Evolutionary conservation across 2,797 vertebrate genomes (phyloP).

Genomic region (Lepilemur septentrionalis): DNA sequence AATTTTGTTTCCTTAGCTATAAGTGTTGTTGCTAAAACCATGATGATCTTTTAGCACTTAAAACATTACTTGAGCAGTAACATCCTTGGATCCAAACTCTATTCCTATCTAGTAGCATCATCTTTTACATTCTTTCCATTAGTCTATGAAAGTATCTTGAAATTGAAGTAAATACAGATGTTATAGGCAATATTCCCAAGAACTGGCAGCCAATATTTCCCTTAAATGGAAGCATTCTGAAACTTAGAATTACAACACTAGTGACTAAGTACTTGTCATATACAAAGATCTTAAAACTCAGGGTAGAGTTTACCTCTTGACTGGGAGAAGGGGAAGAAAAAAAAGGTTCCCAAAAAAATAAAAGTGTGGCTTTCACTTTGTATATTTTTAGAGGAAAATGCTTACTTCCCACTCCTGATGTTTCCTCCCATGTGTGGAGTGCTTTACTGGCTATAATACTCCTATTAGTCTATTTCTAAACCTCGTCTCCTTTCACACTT

Average conservation of each 20-base stretch:
- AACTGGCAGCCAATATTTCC: neutral
- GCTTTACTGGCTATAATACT: neutral
- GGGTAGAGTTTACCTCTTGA: neutral
- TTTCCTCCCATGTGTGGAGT: neutral
- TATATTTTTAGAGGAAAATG: neutral
- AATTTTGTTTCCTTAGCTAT: constrained; percentile 53
- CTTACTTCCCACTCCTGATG: neutral
- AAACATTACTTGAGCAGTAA: neutral
- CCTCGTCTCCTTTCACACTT: neutral
- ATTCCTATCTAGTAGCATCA: constrained; percentile 12
- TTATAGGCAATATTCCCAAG: constrained; percentile 24
- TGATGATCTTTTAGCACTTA: neutral
- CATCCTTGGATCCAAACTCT: neutral
- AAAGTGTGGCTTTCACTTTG: neutral
- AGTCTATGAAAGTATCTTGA: neutral
- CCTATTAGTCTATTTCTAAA: neutral
- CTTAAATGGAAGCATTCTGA: constrained; percentile 58
- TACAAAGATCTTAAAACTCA: constrained; percentile 11
- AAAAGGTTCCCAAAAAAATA: neutral
- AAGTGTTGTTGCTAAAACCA: constrained; percentile 44
- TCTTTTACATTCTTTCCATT: constrained; percentile 67
- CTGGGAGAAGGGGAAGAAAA: neutral
- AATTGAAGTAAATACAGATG: constrained; percentile 48
- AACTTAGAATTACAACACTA: neutral
- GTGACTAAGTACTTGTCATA: neutral